Base-by-base conservation (phyloP, 2,888 invertebrate genomes). In the Arge pagana region DNA sequence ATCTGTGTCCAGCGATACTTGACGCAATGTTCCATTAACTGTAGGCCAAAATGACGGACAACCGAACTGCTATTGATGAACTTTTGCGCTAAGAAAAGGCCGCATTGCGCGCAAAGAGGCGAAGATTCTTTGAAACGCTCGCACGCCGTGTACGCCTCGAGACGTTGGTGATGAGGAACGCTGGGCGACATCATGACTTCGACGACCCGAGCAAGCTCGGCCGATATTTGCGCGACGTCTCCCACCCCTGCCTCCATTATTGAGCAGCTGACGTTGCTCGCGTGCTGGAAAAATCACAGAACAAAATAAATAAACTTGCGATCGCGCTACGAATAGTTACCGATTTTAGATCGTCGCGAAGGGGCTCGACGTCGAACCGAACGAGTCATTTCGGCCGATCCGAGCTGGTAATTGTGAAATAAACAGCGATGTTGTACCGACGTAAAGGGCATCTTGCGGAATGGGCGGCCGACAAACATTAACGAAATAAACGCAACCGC, bases 1-100 rank as follows among this genome's bases (percentile, higher is more conserved):
- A 96, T 90, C 64, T 89, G 88, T 54, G 90, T 91, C 96, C 96
- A 96, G 54, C 91, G 84, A 70, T 92, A 95, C 79, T 93, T 96
- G 21, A 96, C 89, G 48, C 90, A 91, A 69, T 96, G 90, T 73
- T 96, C 96, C 84, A 97, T 89, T 0, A 96, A 78, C 67, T 96
- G 95, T 1, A 96, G 80, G 0, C 96, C 96, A 79, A 95, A 94
- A 72, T 95, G 95, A 50, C 93, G 85, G 0, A 92, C 88, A 51
- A 90, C 85, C 28, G 89, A 84, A 6, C 89, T 88, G 68, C 87
- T 86, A 57, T 89, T 86, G 19, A 81, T 82, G 8, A 65, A 66
- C 35, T 85, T 86, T 60, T 88, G 87, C 35, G 92, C 89, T 60
- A 96, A 75, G 60, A 86, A 84, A 1, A 94, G 78, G 1, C 95